Conservation (phyloP, 2,888 invertebrate genomes). For the Desoria tigrina region DNA sequence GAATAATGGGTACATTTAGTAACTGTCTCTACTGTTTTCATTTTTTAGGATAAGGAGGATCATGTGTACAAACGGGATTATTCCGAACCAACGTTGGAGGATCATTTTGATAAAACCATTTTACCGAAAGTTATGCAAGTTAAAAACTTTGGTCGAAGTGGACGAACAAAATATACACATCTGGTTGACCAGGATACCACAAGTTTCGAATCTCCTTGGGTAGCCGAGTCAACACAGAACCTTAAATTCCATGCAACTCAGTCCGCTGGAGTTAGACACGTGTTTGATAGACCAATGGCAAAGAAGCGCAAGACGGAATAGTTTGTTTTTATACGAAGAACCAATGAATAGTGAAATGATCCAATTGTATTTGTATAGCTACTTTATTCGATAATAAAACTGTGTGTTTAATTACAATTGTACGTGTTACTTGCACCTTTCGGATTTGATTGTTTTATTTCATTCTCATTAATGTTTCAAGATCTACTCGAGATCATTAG, state of each 20-base stretch:
- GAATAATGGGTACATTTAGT: too few species aligned
- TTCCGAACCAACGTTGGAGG: constrained; percentile 93
- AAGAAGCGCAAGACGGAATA: constrained; percentile 60
- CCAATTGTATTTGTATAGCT: not conserved
- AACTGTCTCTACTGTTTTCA: too few species aligned
- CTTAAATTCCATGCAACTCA: constrained; percentile 82
- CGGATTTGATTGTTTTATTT: not conserved
- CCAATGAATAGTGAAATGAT: not conserved
- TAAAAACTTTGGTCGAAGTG: constrained; percentile 98
- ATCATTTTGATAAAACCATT: constrained; percentile 98
- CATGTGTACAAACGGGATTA: constrained; percentile 89
- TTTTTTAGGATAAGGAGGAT: constrained; percentile 75
- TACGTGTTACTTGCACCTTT: not conserved
- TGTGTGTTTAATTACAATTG: not conserved
- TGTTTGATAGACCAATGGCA: constrained; percentile 82
- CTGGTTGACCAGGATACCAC: constrained; percentile 99
- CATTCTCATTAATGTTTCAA: not conserved
- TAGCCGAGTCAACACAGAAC: constrained; percentile 84
- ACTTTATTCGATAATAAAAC: constrained; percentile 7
- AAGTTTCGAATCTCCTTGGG: constrained; percentile 96
- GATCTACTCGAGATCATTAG: not conserved
- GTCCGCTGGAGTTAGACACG: constrained; percentile 89
- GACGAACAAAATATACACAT: constrained; percentile 98
- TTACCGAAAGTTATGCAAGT: constrained; percentile 99
- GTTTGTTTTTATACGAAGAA: not conserved